Percentiles rank a stretch among this genome's conserved stretches.
These are phyloP conservation scores for Intellagama lesueurii DNA, from an alignment of 2,797 vertebrate genomes.

Conservation along the genomic window DNA sequence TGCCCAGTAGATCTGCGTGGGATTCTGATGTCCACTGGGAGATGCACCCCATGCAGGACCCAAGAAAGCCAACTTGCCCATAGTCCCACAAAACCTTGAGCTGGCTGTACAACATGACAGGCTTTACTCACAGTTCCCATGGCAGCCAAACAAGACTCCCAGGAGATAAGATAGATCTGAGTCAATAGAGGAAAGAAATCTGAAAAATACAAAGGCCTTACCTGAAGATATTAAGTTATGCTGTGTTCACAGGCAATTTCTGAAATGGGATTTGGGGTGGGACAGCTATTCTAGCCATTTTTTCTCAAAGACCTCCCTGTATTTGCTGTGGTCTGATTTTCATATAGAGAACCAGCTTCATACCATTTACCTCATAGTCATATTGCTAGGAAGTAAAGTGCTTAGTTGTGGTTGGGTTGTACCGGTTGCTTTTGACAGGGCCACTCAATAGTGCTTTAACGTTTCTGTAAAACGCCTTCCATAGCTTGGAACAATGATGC, in stretches of 20 bases:
- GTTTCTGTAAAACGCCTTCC: slow-evolving; percentile 24
- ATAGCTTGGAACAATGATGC: slow-evolving; percentile 1
- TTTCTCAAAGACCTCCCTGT: not conserved
- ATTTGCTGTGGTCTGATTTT: not conserved
- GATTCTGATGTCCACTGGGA: not conserved
- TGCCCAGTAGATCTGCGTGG: not conserved
- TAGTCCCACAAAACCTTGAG: not conserved
- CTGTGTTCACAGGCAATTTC: not conserved
- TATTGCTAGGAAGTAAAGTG: not conserved
- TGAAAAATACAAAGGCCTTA: not conserved
- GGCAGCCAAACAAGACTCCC: too few species aligned
- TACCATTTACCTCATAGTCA: not conserved
- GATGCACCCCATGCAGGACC: not conserved
- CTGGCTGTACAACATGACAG: too few species aligned
- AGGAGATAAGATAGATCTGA: not conserved
- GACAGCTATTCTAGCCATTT: not conserved
- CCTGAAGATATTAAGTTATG: not conserved
- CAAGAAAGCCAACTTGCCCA: not conserved
- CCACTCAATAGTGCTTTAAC: not conserved
- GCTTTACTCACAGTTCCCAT: not conserved
- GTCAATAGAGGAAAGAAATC: not conserved
- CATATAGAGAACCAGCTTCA: not conserved
- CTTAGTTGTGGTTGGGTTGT: too few species aligned
- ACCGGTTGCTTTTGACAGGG: not conserved
- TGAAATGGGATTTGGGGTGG: not conserved